phyloP scores from a whole-genome alignment of 2,888 invertebrate genomes.

The Punctoribates punctum region DNA sequence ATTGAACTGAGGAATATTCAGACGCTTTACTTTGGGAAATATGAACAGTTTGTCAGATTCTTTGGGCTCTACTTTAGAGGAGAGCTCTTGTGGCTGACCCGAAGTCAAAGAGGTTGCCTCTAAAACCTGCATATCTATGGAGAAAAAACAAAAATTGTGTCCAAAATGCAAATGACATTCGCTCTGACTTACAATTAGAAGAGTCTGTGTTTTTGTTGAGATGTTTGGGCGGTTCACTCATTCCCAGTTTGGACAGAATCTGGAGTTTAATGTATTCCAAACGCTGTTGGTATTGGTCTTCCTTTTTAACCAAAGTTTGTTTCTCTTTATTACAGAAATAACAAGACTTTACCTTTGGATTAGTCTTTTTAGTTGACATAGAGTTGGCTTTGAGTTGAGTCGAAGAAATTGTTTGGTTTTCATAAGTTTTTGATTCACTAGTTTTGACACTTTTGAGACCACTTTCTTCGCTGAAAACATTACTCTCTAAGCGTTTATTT shows the following conservation, averaged over 20 bases:
- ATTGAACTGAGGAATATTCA: conserved; percentile 37
- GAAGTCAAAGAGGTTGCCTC: background rate
- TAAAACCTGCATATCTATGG: background rate
- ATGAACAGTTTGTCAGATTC: conserved; percentile 38
- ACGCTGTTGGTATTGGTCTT: conserved; percentile 40
- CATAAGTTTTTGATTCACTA: background rate
- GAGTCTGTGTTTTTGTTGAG: conserved; percentile 3
- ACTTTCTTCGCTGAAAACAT: background rate
- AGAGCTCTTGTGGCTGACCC: background rate
- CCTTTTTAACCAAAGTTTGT: background rate
- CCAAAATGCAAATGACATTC: background rate
- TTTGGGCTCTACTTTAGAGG: background rate
- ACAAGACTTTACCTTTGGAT: conserved; percentile 1
- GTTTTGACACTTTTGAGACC: background rate
- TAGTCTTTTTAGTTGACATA: background rate
- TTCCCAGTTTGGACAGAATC: conserved; percentile 42
- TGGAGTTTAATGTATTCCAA: conserved; percentile 44
- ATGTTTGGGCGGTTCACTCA: conserved; percentile 39
- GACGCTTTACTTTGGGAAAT: conserved; percentile 15
- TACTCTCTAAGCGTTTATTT: background rate
- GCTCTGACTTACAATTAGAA: background rate
- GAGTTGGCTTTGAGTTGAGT: background rate
- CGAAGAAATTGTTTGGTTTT: conserved; percentile 2
- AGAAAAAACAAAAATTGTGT: background rate
- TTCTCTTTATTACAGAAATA: background rate